Evolutionary conservation across 2,888 invertebrate species (phyloP).

Genomic region (Monoplex corrugatus): DNA sequence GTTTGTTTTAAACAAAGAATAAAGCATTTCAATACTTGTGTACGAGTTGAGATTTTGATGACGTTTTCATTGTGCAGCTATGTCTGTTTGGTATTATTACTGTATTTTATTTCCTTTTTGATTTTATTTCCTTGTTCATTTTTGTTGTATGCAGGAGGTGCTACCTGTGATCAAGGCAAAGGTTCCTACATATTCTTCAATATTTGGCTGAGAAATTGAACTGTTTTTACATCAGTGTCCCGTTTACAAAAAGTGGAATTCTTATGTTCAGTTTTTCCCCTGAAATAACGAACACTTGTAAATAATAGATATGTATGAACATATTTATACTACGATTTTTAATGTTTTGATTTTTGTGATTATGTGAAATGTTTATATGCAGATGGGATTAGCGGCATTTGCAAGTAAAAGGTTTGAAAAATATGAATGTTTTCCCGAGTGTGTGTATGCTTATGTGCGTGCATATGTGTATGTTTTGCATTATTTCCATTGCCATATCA

Average conservation of each 20-base stretch:
- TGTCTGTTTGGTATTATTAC: too few relatives aligned
- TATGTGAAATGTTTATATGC: background rate
- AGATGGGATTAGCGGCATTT: background rate
- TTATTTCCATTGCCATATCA: too few relatives aligned
- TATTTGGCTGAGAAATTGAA: conserved; percentile 65
- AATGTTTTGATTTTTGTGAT: background rate
- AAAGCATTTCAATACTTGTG: too few relatives aligned
- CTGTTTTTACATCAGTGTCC: background rate
- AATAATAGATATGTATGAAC: background rate
- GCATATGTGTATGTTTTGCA: background rate
- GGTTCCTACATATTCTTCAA: conserved; percentile 79
- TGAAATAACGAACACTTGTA: background rate
- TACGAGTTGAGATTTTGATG: too few relatives aligned
- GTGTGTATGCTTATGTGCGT: background rate
- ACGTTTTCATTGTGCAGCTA: too few relatives aligned
- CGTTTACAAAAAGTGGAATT: background rate
- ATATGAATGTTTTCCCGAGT: background rate
- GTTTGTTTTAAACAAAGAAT: too few relatives aligned
- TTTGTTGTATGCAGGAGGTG: conserved; percentile 72
- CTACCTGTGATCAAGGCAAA: conserved; percentile 78
- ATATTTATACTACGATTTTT: too few relatives aligned
- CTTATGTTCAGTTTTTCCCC: background rate
- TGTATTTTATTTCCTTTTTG: too few relatives aligned
- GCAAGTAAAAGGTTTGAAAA: background rate
- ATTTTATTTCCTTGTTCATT: background rate